These are phyloP conservation scores for Scalopus aquaticus DNA, from an alignment of 2,113 vertebrate genomes.

Conservation along the genomic window DNA sequence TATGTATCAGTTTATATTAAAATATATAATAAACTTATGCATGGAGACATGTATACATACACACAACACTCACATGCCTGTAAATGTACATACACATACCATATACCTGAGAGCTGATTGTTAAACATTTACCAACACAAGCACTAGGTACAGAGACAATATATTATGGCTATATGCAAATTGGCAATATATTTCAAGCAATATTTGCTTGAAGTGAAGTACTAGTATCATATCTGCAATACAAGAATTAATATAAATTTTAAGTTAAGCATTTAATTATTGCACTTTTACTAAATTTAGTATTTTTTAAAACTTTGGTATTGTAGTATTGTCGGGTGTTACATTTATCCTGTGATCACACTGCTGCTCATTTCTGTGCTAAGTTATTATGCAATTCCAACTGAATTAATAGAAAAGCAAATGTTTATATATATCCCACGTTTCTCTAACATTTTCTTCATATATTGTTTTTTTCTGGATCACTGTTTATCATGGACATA, in stretches of 20 bases:
- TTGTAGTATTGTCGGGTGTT: background rate
- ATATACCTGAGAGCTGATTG: background rate
- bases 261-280: constrained; percentile 16
- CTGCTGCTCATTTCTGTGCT: background rate
- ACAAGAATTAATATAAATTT: background rate
- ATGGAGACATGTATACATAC: background rate
- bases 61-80: background rate
- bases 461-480: background rate
- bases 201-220: background rate
- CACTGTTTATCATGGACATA: background rate
- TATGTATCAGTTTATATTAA: background rate
- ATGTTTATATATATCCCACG: background rate
- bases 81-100: background rate
- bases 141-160: background rate
- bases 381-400: background rate
- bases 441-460: background rate
- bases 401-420: background rate
- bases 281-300: background rate
- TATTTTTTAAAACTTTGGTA: background rate
- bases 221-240: background rate
- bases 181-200: background rate
- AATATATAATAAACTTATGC: background rate
- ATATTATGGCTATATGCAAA: background rate
- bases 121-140: background rate
- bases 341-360: background rate